phyloP scores from a whole-genome alignment of 2,888 invertebrate genomes.

The Agonopterix heracliana region DNA sequence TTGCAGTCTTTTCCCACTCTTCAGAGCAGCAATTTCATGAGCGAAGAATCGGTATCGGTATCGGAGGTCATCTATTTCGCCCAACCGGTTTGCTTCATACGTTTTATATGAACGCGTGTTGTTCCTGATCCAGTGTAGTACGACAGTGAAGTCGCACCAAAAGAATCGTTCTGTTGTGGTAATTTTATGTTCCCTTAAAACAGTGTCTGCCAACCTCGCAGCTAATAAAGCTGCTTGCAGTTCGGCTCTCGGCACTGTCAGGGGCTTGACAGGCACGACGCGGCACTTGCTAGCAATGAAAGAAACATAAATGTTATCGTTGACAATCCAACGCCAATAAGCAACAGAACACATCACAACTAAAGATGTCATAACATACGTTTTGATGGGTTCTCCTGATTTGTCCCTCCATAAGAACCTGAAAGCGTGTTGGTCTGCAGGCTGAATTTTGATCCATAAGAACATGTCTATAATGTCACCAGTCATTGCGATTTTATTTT shows the following conservation, averaged over 20 bases:
- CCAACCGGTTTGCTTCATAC: slow-evolving; percentile 11
- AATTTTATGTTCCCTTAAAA: slow-evolving; percentile 9
- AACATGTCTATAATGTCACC: slow-evolving; percentile 8
- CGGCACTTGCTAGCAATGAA: not conserved
- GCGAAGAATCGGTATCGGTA: not conserved
- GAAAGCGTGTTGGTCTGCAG: slow-evolving; percentile 12
- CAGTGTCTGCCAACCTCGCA: slow-evolving; percentile 10
- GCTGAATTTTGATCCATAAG: slow-evolving; percentile 11
- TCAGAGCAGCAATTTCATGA: slow-evolving; percentile 1
- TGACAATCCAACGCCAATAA: slow-evolving; percentile 7
- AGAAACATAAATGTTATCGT: not conserved
- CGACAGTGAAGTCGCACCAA: slow-evolving; percentile 11
- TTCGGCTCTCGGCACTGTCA: slow-evolving; percentile 9
- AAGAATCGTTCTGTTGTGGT: not conserved
- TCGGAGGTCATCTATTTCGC: slow-evolving; percentile 13
- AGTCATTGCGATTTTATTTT: slow-evolving; percentile 13
- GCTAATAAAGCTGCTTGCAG: slow-evolving; percentile 16
- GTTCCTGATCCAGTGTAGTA: slow-evolving; percentile 9
- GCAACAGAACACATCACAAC: slow-evolving; percentile 14
- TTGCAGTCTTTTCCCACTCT: not conserved
- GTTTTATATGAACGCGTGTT: slow-evolving; percentile 11
- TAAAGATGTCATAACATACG: slow-evolving; percentile 12
- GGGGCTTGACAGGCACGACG: not conserved
- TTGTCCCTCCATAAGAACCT: slow-evolving; percentile 11
- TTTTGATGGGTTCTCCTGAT: not conserved